Conservation (phyloP, 37 sponge, comb jelly and placozoan genomes). For the Cladorhizidae sp. region DNA sequence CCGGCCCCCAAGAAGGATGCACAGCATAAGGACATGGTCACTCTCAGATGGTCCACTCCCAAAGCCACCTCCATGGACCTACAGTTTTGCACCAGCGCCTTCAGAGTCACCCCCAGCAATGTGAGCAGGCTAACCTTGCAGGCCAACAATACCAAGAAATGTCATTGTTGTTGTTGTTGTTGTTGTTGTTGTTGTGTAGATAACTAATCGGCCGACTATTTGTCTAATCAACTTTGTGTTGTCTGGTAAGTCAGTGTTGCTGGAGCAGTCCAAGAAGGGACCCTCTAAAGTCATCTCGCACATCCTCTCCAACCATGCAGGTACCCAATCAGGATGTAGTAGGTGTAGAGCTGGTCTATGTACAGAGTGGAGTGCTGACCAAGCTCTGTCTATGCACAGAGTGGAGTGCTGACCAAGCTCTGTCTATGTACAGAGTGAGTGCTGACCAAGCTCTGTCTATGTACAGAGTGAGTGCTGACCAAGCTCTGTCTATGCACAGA, state of each 20-base stretch:
- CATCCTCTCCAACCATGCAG: constrained; percentile 63
- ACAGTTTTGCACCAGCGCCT: constrained; percentile 80
- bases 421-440: too few relatives aligned
- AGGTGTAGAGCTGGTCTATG: too few relatives aligned
- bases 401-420: too few relatives aligned
- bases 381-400: too few relatives aligned
- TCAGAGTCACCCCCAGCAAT: constrained; percentile 84
- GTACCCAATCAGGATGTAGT: constrained; percentile 11
- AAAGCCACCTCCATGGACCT: constrained; percentile 61
- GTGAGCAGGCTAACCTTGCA: constrained; percentile 32
- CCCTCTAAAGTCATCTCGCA: constrained; percentile 62
- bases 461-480: too few relatives aligned
- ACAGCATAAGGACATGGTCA: constrained; percentile 31
- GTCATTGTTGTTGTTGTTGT: too few relatives aligned
- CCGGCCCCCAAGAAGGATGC: constrained; percentile 4
- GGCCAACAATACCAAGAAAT: too few relatives aligned
- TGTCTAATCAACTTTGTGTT: constrained; percentile 90
- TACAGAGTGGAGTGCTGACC: too few relatives aligned
- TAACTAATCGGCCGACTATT: constrained; percentile 81
- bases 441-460: too few relatives aligned
- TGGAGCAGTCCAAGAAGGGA: constrained; percentile 82
- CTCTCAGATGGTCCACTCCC: constrained; percentile 80
- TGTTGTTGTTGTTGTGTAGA: constrained; percentile 32
- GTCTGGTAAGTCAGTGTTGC: constrained; percentile 78
- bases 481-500: too few relatives aligned